These are phyloP conservation scores for Isichthys henryi DNA, from an alignment of 2,113 vertebrate species.

Conservation along the genomic window DNA sequence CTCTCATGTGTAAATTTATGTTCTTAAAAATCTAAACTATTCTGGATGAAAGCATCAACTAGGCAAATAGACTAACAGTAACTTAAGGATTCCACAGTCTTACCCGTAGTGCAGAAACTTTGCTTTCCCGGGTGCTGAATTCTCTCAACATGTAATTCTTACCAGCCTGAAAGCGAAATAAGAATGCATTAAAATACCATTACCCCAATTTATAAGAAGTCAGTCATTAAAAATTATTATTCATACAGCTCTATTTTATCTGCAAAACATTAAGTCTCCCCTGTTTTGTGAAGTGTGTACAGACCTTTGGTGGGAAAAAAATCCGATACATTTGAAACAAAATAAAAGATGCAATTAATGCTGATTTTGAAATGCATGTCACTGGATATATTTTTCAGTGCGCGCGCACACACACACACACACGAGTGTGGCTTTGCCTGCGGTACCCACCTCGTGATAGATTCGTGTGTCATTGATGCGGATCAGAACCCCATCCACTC, in stretches of 20 bases:
- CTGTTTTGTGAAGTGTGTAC: background rate
- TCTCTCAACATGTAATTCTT: conserved; percentile 83
- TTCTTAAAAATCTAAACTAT: background rate
- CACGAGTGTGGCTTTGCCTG: background rate
- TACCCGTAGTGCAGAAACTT: conserved; percentile 82
- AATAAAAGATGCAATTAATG: background rate
- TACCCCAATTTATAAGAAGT: background rate
- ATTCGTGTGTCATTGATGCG: conserved; percentile 89
- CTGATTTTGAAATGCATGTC: background rate
- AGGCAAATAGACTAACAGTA: background rate
- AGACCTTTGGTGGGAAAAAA: background rate
- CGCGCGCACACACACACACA: background rate
- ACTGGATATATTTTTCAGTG: background rate
- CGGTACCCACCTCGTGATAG: conserved; percentile 74
- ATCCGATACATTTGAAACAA: background rate
- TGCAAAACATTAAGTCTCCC: background rate
- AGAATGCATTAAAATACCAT: background rate
- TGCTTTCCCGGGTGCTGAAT: conserved; percentile 88
- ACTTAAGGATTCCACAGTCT: conserved; percentile 11
- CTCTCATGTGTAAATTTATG: no score
- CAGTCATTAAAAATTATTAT: background rate
- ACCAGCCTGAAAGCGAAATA: conserved; percentile 64
- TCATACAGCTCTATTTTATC: background rate
- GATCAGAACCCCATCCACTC: conserved; percentile 91
- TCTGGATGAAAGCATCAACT: background rate